Evolutionary conservation across 2,797 vertebrate species (phyloP), one percentile per base, ranked within the genome.

Genomic region (Coreius guichenoti): DNA sequence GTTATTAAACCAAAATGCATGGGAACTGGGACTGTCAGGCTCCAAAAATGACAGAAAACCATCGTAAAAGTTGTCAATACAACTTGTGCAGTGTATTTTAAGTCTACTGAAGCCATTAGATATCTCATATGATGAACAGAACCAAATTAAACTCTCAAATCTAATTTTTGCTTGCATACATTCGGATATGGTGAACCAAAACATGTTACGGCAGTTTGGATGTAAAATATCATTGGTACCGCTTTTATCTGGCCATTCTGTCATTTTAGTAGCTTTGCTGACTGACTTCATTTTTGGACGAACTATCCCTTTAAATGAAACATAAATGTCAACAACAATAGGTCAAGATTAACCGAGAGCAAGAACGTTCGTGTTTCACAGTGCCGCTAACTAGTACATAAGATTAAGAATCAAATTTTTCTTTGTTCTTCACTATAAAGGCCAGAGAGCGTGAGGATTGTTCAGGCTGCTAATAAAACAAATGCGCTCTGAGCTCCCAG

Each of bases 401-500:
- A 56, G 33, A 58, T 69, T 39, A 45, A 82, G 51, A 43, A 31
- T 23, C 80, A 21, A 8, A 72, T 72, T 19, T 4, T 58, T 82
- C 29, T 43, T 56, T 70, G 54, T 58, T 72, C 33, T 72, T 21
- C 33, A 8, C 51, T 14, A 9, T 45, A 61, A 81, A 82, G 51
- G 68, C 51, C 51, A 45, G 68, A 72, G 43, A 45, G 16, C 5
- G 43, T 31, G 78, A 29, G n/a, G 51, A 82, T 33, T 61, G 54
- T 51, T 61, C 54, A 9, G 23, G 47, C 47, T 81, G 80, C 47
- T 74, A 17, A 45, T 73, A 33, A 82, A 61, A 72, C 49, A 29
- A 54, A 58, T 19, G 67, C 0, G 11, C 80, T 56, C 67, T 29
- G 67, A 26, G 51, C 76, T 63, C 39, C 7, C 33, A 29, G 36